These are phyloP conservation scores for Danionella cerebrum DNA, from an alignment of 2,113 vertebrate genomes.

Conservation along the genomic window DNA sequence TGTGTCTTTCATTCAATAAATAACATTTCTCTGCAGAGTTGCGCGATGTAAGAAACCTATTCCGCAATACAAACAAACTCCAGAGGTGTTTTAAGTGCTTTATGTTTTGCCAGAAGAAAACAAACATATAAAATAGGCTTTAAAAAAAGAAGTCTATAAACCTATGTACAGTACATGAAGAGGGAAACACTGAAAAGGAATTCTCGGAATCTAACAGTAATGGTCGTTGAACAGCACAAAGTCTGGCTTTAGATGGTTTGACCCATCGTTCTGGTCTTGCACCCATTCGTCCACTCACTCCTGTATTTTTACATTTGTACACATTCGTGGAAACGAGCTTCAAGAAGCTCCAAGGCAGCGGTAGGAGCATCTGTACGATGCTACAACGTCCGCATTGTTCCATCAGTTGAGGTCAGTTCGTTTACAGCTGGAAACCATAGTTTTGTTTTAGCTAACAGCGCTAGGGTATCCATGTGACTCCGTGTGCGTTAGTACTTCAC, in stretches of 20 bases:
- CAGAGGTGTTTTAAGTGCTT: neutral
- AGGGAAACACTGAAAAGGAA: neutral
- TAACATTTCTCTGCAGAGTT: neutral
- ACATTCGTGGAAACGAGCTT: neutral
- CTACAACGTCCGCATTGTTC: neutral
- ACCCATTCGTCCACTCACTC: neutral
- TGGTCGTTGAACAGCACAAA: neutral
- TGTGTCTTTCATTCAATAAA: neutral
- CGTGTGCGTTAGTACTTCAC: conserved; percentile 39
- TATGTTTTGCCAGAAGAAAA: neutral
- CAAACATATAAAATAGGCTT: neutral
- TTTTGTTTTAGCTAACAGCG: neutral
- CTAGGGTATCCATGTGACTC: neutral
- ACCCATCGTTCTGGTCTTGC: neutral
- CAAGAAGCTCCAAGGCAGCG: neutral
- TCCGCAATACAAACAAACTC: neutral
- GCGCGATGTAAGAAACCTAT: neutral
- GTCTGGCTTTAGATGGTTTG: neutral
- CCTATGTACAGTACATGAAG: neutral
- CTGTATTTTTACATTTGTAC: neutral
- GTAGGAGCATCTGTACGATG: neutral
- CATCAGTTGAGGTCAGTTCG: neutral
- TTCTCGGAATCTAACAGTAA: neutral
- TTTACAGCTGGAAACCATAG: neutral
- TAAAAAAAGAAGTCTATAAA: neutral